phyloP scores from a whole-genome alignment of 1,140 invertebrate species.

The Gonioctena quinquepunctata region DNA sequence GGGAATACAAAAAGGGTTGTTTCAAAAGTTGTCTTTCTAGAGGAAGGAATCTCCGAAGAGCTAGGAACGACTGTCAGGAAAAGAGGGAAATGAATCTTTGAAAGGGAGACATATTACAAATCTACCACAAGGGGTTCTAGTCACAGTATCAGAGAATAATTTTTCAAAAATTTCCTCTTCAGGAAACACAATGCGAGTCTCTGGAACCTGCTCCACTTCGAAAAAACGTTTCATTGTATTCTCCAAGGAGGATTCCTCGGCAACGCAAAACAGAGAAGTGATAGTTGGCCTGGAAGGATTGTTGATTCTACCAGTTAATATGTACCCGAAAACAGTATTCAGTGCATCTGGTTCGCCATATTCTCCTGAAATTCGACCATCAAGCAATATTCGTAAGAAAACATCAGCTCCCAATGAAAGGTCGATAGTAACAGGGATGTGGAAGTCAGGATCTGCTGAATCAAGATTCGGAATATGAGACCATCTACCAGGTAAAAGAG shows the following conservation, averaged over 20 bases:
- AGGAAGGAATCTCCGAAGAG: constrained; percentile 1
- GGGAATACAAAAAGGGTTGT: neutral
- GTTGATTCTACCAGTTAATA: neutral
- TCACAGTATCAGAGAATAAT: neutral
- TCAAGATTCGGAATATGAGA: neutral
- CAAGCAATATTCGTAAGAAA: neutral
- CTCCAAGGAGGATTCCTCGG: neutral
- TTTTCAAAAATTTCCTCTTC: constrained; percentile 13
- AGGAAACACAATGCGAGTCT: neutral
- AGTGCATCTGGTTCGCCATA: neutral
- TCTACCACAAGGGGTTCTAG: neutral
- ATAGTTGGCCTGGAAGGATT: neutral
- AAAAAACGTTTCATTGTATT: neutral
- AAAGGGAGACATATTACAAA: constrained; percentile 8
- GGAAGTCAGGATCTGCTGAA: constrained; percentile 13
- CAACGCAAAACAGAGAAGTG: neutral
- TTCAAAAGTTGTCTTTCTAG: constrained; percentile 7
- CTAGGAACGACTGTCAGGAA: constrained; percentile 1
- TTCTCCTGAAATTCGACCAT: neutral
- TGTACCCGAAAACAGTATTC: constrained; percentile 9
- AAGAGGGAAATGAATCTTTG: neutral
- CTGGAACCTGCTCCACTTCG: constrained; percentile 10
- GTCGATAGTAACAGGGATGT: neutral
- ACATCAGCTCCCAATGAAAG: constrained; percentile 15
- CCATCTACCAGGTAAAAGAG: neutral